Evolutionary conservation across 1,140 invertebrate genomes (phyloP), one percentile per base, ranked within the genome.

Genomic region (Heliconius congener): DNA sequence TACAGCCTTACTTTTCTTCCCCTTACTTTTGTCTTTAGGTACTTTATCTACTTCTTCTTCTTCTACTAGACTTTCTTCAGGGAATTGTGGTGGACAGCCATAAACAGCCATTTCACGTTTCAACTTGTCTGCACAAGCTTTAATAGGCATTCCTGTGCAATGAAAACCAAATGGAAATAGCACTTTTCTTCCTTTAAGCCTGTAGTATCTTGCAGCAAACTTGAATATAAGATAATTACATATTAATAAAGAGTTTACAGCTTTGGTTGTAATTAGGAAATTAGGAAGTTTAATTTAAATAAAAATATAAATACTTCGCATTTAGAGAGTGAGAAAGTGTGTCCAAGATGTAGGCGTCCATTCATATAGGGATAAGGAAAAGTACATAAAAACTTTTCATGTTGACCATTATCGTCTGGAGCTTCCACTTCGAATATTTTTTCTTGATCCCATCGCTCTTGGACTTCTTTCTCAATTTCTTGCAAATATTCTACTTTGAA

Each of bases 361-460:
- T 99, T 99, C 99, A 99, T 99, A 87, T 99, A 99, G 1, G 99
- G 99, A 95, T 97, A 99, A 5, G 99, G 99, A 96, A 99, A 99
- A 11, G 98, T 99, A 18, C 97, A 97, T 55, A 99, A 95, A 91
- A 98, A 99, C 89, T 99, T 99, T 82, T 98, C 97, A 88, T 97
- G 92, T 19, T 92, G 77, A 42, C 92, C 95, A 75, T 95, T 95
- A 83, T 94, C 87, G 19, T 88, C 84, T 1, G 98, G 97, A 34
- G 98, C 98, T 95, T 99, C 96, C 19, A 96, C 93, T 95, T 99
- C 97, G 91, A 97, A 98, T 8, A 98, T 95, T 87, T 97, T 97
- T 42, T 97, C 96, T 60, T 94, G 89, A 73, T 97, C 96, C 99
- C 99, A 99, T 93, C 96, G 96, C 76, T 96, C 93, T 95, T 99